Conservation (phyloP, 2,797 vertebrate genomes). For the Lutjanus campechanus region DNA sequence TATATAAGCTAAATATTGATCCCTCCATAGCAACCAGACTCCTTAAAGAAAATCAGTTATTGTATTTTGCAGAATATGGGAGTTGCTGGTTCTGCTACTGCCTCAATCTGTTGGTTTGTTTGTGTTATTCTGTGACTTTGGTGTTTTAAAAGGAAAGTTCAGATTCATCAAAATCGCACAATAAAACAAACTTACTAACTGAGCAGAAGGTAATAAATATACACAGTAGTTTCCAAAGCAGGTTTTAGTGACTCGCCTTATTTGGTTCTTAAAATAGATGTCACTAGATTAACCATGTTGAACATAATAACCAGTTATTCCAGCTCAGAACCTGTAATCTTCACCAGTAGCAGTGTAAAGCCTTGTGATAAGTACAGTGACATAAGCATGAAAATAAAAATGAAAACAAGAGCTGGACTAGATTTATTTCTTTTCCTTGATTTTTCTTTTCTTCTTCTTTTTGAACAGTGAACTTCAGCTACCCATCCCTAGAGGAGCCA, state of each 20-base stretch:
- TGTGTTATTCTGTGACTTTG: no score
- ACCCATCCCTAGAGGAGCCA: slow-evolving; percentile 94
- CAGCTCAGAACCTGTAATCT: background rate
- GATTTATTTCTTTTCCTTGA: no score
- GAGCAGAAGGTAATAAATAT: background rate
- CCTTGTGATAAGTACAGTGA: background rate
- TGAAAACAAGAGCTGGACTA: no score
- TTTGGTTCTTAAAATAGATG: background rate
- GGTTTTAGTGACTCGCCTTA: background rate
- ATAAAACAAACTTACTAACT: no score
- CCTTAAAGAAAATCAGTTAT: no score
- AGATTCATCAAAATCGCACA: no score
- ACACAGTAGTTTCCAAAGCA: background rate
- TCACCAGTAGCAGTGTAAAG: background rate
- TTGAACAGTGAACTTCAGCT: slow-evolving; percentile 93
- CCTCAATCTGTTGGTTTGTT: no score
- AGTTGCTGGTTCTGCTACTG: no score
- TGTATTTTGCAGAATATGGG: no score
- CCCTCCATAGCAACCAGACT: no score
- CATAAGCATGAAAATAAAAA: background rate
- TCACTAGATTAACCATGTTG: background rate
- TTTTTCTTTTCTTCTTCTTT: background rate
- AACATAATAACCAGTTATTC: background rate
- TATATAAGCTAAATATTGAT: no score
- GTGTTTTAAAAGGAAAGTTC: no score